phyloP scores from a whole-genome alignment of 2,888 invertebrate genomes.

The Pocota personata region DNA sequence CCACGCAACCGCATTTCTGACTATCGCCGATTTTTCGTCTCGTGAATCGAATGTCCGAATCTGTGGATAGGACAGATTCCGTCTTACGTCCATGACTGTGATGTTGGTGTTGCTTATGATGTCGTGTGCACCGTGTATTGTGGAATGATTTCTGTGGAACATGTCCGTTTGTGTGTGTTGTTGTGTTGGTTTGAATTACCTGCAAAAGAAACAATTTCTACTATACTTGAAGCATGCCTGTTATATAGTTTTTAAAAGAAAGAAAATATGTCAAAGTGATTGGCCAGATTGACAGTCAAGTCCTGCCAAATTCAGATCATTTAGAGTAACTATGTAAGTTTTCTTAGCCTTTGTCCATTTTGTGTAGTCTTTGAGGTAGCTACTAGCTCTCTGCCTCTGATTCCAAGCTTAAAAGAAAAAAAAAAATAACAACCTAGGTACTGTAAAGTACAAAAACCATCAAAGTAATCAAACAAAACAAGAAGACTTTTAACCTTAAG shows the following conservation, averaged over 20 bases:
- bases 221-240: conserved; percentile 34
- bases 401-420: too few relatives aligned
- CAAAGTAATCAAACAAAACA: too few relatives aligned
- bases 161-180: conserved; percentile 74
- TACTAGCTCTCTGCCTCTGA: too few relatives aligned
- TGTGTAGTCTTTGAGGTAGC: too few relatives aligned
- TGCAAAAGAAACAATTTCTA: conserved; percentile 63
- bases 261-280: background rate
- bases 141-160: conserved; percentile 79
- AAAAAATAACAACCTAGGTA: too few relatives aligned
- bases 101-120: conserved; percentile 79
- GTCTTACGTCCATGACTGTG: conserved; percentile 83
- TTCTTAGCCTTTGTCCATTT: too few relatives aligned
- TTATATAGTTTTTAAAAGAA: background rate
- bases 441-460: too few relatives aligned
- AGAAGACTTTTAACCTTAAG: too few relatives aligned
- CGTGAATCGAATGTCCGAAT: conserved; percentile 95
- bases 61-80: conserved; percentile 92
- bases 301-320: too few relatives aligned
- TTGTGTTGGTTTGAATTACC: conserved; percentile 75
- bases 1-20: conserved; percentile 94
- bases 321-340: too few relatives aligned
- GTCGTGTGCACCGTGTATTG: conserved; percentile 81
- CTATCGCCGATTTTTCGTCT: conserved; percentile 92
- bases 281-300: too few relatives aligned